Conservation (phyloP, 2,113 vertebrate genomes). For the Petroica traversi region DNA sequence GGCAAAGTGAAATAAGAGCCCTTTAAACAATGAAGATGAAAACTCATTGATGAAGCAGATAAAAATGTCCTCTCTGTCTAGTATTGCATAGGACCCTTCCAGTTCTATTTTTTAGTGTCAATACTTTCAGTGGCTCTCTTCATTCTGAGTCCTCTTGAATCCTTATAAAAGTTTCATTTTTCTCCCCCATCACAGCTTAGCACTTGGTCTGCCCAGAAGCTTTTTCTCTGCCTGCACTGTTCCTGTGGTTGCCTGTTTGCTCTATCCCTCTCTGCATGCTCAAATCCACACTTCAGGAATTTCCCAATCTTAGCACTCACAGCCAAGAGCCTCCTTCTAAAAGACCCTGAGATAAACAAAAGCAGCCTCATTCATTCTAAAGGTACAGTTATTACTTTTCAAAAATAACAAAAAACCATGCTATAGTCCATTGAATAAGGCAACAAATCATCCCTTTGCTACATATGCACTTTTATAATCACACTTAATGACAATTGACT, state of each 20-base stretch:
- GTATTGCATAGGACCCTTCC: background rate
- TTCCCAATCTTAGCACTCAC: background rate
- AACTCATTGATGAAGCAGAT: background rate
- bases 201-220: background rate
- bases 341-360: background rate
- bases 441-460: background rate
- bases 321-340: background rate
- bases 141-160: background rate
- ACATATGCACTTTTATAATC: background rate
- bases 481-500: too few relatives aligned
- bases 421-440: background rate
- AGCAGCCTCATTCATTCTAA: background rate
- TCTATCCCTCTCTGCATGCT: background rate
- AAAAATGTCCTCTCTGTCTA: background rate
- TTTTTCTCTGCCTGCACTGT: background rate
- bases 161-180: background rate
- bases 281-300: fast-evolving
- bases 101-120: background rate
- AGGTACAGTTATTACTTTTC: background rate
- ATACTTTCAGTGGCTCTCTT: background rate
- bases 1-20: background rate
- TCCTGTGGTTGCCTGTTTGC: background rate
- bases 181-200: background rate
- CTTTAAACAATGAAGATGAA: background rate
- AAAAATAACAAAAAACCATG: background rate